Percentiles rank a stretch among this genome's conserved stretches.
Evolutionary conservation across 1,140 invertebrate genomes (phyloP).

Genomic region (Drosophila aff.): DNA sequence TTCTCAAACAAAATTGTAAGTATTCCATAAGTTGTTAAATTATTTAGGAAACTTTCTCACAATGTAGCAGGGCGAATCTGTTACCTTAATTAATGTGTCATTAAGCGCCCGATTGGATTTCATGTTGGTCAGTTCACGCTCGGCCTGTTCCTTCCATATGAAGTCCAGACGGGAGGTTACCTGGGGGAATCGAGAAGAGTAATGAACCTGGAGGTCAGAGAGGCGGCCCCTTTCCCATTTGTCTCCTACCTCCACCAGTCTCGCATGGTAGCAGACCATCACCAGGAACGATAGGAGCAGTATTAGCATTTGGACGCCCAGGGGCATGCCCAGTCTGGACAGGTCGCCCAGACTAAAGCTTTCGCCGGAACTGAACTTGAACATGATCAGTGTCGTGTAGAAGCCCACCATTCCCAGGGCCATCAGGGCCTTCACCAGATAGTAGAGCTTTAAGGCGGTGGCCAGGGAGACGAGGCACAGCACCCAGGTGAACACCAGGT

Average conservation of each 20-base stretch:
- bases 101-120: conserved; percentile 85
- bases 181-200: conserved; percentile 34
- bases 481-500: conserved; percentile 97
- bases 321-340: conserved; percentile 86
- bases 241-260: conserved; percentile 89
- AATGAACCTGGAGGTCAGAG: conserved; percentile 1
- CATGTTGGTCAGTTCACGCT: conserved; percentile 96
- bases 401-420: conserved; percentile 90
- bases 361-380: conserved; percentile 85
- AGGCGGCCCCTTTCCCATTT: not conserved
- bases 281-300: conserved; percentile 93
- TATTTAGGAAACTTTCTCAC: not conserved
- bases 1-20: not conserved
- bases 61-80: no score
- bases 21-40: not conserved
- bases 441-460: conserved; percentile 96
- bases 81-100: conserved; percentile 85
- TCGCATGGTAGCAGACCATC: conserved; percentile 96
- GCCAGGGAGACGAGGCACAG: conserved; percentile 95
- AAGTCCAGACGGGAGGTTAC: conserved; percentile 96
- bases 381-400: conserved; percentile 90
- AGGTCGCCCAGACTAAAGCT: conserved; percentile 63
- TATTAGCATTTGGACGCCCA: conserved; percentile 92
- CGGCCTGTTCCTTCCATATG: conserved; percentile 97
- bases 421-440: conserved; percentile 94